Base-by-base conservation (phyloP, 2,797 vertebrate species). In the Notoglanidium macrostoma region DNA sequence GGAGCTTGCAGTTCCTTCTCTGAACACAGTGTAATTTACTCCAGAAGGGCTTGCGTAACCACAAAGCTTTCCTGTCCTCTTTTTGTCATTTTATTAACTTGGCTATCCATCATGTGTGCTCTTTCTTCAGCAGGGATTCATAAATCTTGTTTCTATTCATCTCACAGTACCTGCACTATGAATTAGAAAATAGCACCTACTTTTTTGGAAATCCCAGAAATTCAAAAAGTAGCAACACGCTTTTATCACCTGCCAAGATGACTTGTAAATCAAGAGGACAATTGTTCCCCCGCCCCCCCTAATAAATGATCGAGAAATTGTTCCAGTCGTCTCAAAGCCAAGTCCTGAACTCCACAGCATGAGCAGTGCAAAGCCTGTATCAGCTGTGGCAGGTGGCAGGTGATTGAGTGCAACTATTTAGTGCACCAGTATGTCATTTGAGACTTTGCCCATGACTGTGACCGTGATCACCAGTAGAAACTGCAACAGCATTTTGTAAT, bases 31-130 rank as follows among this genome's bases (percentile, higher is more conserved):
- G 72, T 89, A 87, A 89, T 90, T 68, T 55, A 88, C 85, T 87
- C 79, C 89, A 89, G 78, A 89, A 88, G 86, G 72, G 86, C 46
- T 90, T 91, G 68, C 84, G 81, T 89, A 88, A 90, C 88, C 23
- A 10, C 77, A 51, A 46, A 77, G 11, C 49, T 51, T 68, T 86
- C 59, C 67, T 89, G 85, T 87, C 83, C 82, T 87, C 65, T 87
- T 82, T 84, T 70, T 86, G 78, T 70, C 74, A 88, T 44, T 79
- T 59, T 79, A 79, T 79, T 57, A 57, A 79, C 77, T 79, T 59
- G 77, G 54, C 77, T 23, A 35, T 78, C 76, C 76, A 32, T 79
- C 74, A 44, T 61, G 55, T 61, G 23, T 26, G 55, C 51, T 61
- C 35, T 80, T 44, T 15, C 12, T 63, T 63, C 59, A 46, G 10